Base-by-base conservation (phyloP, 2,888 invertebrate genomes). In the Cloeon dipterum region DNA sequence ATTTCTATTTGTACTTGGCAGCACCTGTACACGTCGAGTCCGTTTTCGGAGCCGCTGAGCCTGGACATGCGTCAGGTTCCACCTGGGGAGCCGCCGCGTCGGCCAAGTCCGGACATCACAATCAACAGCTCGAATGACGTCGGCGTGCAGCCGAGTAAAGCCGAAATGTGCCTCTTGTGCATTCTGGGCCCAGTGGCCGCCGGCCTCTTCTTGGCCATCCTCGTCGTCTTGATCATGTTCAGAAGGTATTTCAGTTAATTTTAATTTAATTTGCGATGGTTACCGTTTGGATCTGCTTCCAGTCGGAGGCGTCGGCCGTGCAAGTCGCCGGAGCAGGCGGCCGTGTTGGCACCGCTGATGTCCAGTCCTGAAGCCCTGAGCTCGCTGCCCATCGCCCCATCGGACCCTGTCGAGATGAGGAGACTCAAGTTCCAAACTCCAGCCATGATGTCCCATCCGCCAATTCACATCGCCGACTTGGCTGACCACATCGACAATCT, bases 361-460 rank as follows among this genome's bases (percentile, higher is more conserved):
- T 76, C 82, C 4, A 29, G 29, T 14, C 29, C 29, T 16, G 29
- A 29, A 16, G 29, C 29, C 7, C 14, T 29, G 7, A 16, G 7
- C 14, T 29, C 29, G 5, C 35, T 13, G 38, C 40, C 19, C 41
- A 74, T 81, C 45, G 74, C 86, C 25, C 88, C 88, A 0, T 81
- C 79, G 35, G 94, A 94, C 61, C 93, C 93, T 0, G 93, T 94
- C 0, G 93, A 94, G 61, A 83, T 93, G 79, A 68, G 93, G 40
- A 66, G 94, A 38, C 61, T 93, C 41, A 91, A 93, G 57, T 94
- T 91, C 68, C 89, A 94, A 66, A 91, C 93, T 0, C 93, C 91
- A 16, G 94, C 81, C 37, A 89, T 89, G 89, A 81, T 86, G 41
- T 85, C 82, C 2, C 96, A 98, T 62, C 94, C 96, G 17, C 94